Evolutionary conservation across 1,140 invertebrate genomes (phyloP).

Genomic region (Pantala flavescens): DNA sequence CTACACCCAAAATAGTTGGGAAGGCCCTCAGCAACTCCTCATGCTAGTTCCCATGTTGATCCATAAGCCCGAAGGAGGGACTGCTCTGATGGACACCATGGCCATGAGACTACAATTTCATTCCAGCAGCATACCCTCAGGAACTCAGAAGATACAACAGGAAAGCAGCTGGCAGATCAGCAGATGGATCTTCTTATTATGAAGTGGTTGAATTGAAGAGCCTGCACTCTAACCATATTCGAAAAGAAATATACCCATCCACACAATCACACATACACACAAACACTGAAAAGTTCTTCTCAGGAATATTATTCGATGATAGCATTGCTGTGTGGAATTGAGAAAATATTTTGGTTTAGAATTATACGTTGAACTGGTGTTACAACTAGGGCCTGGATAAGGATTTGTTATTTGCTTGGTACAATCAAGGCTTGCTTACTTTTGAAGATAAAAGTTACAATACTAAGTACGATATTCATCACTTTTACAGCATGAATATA

Average conservation of each 20-base stretch:
- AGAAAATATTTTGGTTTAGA: too few species aligned
- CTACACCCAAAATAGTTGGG: neutral
- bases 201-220: neutral
- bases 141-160: neutral
- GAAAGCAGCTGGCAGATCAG: neutral
- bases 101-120: neutral
- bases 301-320: too few species aligned
- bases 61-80: neutral
- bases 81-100: neutral
- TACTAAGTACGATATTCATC: too few species aligned
- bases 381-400: too few species aligned
- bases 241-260: conserved; percentile 4
- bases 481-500: too few species aligned
- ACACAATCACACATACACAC: neutral
- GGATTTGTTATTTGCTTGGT: too few species aligned
- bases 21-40: neutral
- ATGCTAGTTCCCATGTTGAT: neutral
- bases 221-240: neutral
- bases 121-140: neutral
- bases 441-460: too few species aligned
- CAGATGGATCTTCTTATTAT: neutral
- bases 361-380: too few species aligned
- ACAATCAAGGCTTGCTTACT: too few species aligned
- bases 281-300: neutral
- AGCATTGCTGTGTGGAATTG: too few species aligned